These are phyloP conservation scores for Papilio helenus DNA, from an alignment of 1,140 invertebrate species.

Conservation along the genomic window DNA sequence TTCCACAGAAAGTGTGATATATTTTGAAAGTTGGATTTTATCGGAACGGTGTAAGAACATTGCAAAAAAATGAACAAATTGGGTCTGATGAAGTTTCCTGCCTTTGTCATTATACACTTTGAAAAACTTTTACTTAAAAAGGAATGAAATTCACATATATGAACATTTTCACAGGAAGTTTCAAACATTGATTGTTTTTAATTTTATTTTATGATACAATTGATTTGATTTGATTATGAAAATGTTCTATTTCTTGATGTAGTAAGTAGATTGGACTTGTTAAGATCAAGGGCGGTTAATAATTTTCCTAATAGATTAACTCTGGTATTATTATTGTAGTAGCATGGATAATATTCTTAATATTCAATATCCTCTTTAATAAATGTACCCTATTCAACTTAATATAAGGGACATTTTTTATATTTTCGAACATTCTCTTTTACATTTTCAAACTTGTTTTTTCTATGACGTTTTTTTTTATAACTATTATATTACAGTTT, in stretches of 20 bases:
- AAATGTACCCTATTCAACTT: background rate
- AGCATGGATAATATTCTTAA: background rate
- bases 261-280: background rate
- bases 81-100: background rate
- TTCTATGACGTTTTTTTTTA: background rate
- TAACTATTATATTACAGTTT: background rate
- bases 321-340: background rate
- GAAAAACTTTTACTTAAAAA: background rate
- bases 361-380: background rate
- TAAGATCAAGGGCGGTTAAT: background rate
- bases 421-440: background rate
- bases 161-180: background rate
- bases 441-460: background rate
- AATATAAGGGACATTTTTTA: too few species aligned
- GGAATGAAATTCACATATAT: background rate
- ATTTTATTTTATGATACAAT: too few species aligned
- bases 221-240: background rate
- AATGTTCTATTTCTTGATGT: background rate
- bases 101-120: background rate
- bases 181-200: background rate
- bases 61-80: background rate
- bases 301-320: background rate
- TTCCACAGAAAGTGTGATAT: background rate
- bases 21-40: slow-evolving; percentile 2
- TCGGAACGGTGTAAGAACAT: background rate